These are phyloP conservation scores for Sycobia sp. DNA, from an alignment of 1,140 invertebrate genomes.

Conservation along the genomic window DNA sequence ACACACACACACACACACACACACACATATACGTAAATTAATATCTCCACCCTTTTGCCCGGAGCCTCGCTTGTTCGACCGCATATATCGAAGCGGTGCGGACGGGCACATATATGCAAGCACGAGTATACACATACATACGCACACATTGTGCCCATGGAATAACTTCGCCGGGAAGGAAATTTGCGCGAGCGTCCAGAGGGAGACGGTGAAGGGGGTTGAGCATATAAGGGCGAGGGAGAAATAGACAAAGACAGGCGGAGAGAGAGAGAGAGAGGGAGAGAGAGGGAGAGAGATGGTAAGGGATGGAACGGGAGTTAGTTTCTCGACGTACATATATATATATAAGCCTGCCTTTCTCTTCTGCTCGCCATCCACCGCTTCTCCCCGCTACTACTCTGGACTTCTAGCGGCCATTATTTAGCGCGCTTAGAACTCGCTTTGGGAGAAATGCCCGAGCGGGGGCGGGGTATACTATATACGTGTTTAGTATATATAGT, in stretches of 20 bases:
- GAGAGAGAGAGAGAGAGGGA: not conserved
- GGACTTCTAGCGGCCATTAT: constrained; percentile 58
- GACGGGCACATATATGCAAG: not conserved
- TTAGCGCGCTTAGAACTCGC: constrained; percentile 58
- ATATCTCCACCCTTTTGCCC: constrained; percentile 46
- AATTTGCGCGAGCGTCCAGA: constrained; percentile 37
- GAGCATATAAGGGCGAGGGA: not conserved
- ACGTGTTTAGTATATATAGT: constrained; percentile 14
- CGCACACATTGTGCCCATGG: not conserved
- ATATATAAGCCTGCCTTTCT: too few relatives aligned
- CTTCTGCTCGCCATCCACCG: too few relatives aligned
- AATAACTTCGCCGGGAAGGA: constrained; percentile 38
- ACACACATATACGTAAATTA: constrained; percentile 56
- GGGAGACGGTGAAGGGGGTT: constrained; percentile 18
- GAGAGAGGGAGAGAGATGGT: not conserved
- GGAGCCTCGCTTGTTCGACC: not conserved
- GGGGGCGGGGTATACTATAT: too few relatives aligned
- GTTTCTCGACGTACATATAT: too few relatives aligned
- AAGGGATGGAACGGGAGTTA: constrained; percentile 1
- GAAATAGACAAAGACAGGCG: too few relatives aligned
- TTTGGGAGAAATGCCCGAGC: constrained; percentile 40
- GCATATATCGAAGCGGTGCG: too few relatives aligned
- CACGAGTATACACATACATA: too few relatives aligned
- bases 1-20: too few relatives aligned
- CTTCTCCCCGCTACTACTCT: too few relatives aligned